Percentiles rank a stretch among this genome's conserved stretches.
Conservation (phyloP, 1,140 invertebrate species). For the Chionoecetes opilio region DNA sequence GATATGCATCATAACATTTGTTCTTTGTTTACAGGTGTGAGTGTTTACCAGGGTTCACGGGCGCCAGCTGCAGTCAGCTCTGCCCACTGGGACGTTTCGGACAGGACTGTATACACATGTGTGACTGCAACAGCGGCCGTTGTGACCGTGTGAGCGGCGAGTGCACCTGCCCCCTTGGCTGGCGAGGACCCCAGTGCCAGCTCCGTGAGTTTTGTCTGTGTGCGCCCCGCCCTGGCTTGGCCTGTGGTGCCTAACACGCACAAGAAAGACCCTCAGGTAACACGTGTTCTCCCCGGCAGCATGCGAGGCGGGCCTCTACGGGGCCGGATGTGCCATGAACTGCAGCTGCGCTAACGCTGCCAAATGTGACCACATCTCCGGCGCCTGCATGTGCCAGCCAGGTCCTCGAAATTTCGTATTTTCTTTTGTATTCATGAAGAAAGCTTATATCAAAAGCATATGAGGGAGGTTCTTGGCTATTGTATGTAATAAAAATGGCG, state of each 20-base stretch:
- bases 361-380: slow-evolving; percentile 92
- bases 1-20: not conserved
- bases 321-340: slow-evolving; percentile 89
- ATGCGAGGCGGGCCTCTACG: slow-evolving; percentile 87
- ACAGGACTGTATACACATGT: slow-evolving; percentile 88
- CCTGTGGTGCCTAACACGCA: slow-evolving; percentile 89
- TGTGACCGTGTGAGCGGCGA: slow-evolving; percentile 91
- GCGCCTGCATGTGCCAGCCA: slow-evolving; percentile 91
- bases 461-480: not conserved
- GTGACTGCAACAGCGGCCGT: slow-evolving; percentile 90
- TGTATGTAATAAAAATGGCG: not conserved
- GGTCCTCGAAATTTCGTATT: slow-evolving; percentile 85
- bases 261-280: slow-evolving; percentile 85
- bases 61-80: slow-evolving; percentile 88
- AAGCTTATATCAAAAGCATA: not conserved
- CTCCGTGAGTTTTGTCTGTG: slow-evolving; percentile 86
- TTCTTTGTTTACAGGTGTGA: slow-evolving; percentile 58
- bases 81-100: slow-evolving; percentile 86
- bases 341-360: slow-evolving; percentile 93
- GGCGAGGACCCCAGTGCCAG: slow-evolving; percentile 88
- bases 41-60: slow-evolving; percentile 91
- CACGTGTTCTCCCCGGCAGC: slow-evolving; percentile 88
- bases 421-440: not conserved
- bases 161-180: slow-evolving; percentile 90
- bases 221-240: slow-evolving; percentile 83